Base-by-base conservation (phyloP, 2,113 vertebrate genomes). In the Ciconia maguari region DNA sequence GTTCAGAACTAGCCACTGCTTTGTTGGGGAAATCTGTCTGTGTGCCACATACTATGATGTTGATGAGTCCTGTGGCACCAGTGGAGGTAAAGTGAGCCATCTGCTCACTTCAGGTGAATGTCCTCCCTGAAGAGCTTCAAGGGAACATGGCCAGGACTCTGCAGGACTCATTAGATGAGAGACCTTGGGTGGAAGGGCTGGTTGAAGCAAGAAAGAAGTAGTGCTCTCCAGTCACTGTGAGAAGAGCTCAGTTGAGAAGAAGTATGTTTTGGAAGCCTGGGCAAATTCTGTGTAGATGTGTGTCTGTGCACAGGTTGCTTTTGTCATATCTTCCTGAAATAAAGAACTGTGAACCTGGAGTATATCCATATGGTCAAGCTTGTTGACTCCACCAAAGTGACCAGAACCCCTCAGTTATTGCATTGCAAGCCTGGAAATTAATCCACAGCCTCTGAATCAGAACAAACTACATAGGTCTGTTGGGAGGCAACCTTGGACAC, bases 211-310 rank as follows among this genome's bases (percentile, higher is more conserved):
- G 13, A 89, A 14, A 74, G 25, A 72, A 83, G 25, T 17, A 61
- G 13, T 0, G 0, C 8, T 57, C 22, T 65, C 24, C 30, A 52
- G 44, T 65, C 25, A 20, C n/a, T 25, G 5, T 30, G 34, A 34
- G 51, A 76, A 82, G 18, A 77, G 3, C n/a, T 82, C 16, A 17
- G 26, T 7, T 49, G 48, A 78, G 49, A 70, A 54, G 14, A 27
- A 65, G 10, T 6, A 16, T 9, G 2, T 66, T 81, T 69, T 62
- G 38, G 55, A 90, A 62, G 24, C 12, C 42, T 70, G 30, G 20
- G 22, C 5, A 60, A 87, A 83, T 44, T 49, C 52, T 74, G 3
- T 27, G 20, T 48, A 36, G 32, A 36, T 16, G 5, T 51, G 19
- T 30, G 13, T 24, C 19, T 62, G 30, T 49, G 14, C 7, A 17